These are phyloP conservation scores for Egretta garzetta DNA, from an alignment of 2,113 vertebrate species.

Conservation along the genomic window DNA sequence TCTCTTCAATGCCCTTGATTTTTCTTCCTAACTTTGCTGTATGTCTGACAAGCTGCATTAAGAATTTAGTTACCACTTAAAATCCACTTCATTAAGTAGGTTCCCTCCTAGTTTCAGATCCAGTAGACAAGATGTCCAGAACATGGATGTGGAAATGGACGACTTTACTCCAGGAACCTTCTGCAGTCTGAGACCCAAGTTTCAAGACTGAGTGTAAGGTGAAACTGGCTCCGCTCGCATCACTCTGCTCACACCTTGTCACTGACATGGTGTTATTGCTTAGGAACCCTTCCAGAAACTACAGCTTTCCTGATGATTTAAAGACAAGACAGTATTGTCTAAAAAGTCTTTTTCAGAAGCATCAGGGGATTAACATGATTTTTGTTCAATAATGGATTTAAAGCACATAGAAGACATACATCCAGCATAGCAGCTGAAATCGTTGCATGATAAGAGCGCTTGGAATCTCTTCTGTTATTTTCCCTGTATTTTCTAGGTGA, in stretches of 20 bases:
- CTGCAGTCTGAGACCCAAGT: background rate
- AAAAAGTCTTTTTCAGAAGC: background rate
- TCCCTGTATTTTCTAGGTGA: background rate
- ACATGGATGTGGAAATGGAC: background rate
- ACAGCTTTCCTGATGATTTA: background rate
- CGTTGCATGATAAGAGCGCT: background rate
- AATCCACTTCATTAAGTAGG: background rate
- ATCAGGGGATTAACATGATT: background rate
- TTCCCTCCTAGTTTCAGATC: background rate
- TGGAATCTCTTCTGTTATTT: background rate
- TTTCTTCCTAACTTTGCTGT: background rate
- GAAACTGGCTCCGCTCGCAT: too few relatives aligned
- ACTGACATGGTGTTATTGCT: background rate
- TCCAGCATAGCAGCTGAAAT: background rate
- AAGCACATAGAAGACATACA: background rate
- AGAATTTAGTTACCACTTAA: background rate
- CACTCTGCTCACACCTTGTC: background rate
- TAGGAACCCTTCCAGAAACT: background rate
- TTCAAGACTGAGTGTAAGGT: background rate
- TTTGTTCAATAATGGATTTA: background rate
- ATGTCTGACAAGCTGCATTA: background rate
- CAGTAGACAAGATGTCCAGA: background rate
- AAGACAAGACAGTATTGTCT: background rate
- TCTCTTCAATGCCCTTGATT: background rate
- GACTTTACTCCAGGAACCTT: background rate